These are phyloP conservation scores for Astreopora myriophthalma DNA, from an alignment of 64 coral and sea anemone species.

Conservation along the genomic window DNA sequence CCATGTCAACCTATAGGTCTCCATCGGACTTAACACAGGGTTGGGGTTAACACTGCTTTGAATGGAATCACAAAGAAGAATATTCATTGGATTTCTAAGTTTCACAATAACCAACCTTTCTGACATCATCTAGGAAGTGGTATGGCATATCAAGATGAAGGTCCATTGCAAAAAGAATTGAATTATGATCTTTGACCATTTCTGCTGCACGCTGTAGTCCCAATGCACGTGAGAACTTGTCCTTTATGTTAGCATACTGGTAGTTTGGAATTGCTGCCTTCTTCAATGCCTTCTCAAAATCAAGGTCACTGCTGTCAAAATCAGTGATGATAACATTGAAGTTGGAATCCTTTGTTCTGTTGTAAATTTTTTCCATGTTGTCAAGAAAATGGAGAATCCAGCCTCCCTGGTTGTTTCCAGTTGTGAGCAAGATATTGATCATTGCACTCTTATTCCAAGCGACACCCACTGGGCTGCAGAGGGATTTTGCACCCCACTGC, in stretches of 20 bases:
- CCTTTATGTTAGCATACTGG: constrained; percentile 25
- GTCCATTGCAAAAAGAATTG: constrained; percentile 76
- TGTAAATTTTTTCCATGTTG: constrained; percentile 72
- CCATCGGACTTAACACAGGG: no score
- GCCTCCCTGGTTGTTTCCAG: constrained; percentile 76
- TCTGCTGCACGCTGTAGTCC: constrained; percentile 67
- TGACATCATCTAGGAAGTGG: constrained; percentile 71
- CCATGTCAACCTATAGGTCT: no score
- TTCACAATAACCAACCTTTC: constrained; percentile 26
- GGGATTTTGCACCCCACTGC: background rate
- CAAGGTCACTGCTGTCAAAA: constrained; percentile 71
- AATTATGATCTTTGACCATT: constrained; percentile 50
- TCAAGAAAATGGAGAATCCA: constrained; percentile 87
- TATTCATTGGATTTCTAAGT: no score
- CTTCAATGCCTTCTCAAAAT: constrained; percentile 69
- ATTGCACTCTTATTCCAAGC: constrained; percentile 74
- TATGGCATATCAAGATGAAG: constrained; percentile 83
- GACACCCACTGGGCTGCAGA: constrained; percentile 80
- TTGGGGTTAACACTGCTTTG: background rate
- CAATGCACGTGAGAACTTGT: constrained; percentile 61
- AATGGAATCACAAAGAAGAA: no score
- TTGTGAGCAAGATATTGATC: constrained; percentile 62
- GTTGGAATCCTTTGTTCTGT: constrained; percentile 62
- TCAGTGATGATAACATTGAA: constrained; percentile 82
- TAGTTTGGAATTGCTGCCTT: constrained; percentile 67